phyloP scores from a whole-genome alignment of 2,113 vertebrate species.

The cattle (Bos taurus) region DNA sequence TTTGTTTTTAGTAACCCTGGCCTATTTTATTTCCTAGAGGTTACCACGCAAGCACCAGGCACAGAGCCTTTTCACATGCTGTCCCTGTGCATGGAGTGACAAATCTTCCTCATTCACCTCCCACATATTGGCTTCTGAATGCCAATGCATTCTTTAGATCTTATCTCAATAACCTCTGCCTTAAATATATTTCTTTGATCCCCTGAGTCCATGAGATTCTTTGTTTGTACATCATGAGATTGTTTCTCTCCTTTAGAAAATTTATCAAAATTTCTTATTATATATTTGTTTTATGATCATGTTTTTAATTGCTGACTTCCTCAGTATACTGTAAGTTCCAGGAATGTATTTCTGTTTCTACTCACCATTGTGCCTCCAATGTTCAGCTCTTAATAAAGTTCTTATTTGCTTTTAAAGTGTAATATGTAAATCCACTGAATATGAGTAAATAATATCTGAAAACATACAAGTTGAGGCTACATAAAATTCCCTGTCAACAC shows the following conservation, averaged over 20 bases:
- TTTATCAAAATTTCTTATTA: background rate
- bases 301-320: background rate
- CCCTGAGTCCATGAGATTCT: background rate
- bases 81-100: background rate
- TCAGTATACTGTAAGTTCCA: background rate
- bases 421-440: background rate
- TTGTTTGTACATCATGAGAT: background rate
- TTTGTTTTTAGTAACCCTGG: background rate
- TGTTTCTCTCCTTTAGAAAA: background rate
- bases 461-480: background rate
- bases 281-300: background rate
- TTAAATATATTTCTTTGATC: background rate
- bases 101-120: background rate
- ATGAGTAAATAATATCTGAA: background rate
- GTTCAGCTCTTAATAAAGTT: background rate
- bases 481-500: background rate
- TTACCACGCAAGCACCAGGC: background rate
- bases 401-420: background rate
- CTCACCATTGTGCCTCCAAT: background rate
- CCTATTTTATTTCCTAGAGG: background rate
- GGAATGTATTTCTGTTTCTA: background rate
- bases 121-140: no score
- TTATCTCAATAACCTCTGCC: background rate
- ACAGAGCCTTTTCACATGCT: background rate
- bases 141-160: background rate